A percentile compares a stretch with the other conserved stretches of the same genome.
Conservation (phyloP, 2,888 invertebrate genomes). For the Perithous albicinctus region DNA sequence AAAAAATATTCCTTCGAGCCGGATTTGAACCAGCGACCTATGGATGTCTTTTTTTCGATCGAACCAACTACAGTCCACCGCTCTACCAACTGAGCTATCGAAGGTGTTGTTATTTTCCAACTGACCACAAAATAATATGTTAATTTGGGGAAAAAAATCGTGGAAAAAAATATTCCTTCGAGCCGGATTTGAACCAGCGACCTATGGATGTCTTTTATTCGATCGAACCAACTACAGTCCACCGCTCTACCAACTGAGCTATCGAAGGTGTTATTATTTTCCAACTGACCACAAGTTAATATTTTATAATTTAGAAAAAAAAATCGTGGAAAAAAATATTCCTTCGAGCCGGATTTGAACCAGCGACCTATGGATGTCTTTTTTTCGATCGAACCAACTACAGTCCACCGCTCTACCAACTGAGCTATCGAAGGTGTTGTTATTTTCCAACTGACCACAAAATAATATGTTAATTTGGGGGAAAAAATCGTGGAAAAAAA, state of each 20-base stretch:
- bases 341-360: constrained; percentile 84
- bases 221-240: constrained; percentile 78
- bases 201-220: constrained; percentile 79
- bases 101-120: constrained; percentile 14
- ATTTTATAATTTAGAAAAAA: not conserved
- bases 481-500: not conserved
- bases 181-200: constrained; percentile 84
- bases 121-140: not conserved
- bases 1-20: constrained; percentile 73
- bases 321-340: constrained; percentile 52
- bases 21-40: constrained; percentile 84
- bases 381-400: constrained; percentile 63
- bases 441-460: not conserved
- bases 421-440: constrained; percentile 80
- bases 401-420: constrained; percentile 85
- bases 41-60: constrained; percentile 73
- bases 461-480: not conserved
- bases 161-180: constrained; percentile 62
- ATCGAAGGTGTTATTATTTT: too few species aligned
- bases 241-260: constrained; percentile 47
- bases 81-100: constrained; percentile 85
- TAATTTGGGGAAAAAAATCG: not conserved
- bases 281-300: too few species aligned
- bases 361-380: constrained; percentile 83
- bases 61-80: constrained; percentile 81